A percentile compares a stretch with the other conserved stretches of the same genome.
phyloP scores from a whole-genome alignment of 2,113 vertebrate genomes.

The Panurus biarmicus region DNA sequence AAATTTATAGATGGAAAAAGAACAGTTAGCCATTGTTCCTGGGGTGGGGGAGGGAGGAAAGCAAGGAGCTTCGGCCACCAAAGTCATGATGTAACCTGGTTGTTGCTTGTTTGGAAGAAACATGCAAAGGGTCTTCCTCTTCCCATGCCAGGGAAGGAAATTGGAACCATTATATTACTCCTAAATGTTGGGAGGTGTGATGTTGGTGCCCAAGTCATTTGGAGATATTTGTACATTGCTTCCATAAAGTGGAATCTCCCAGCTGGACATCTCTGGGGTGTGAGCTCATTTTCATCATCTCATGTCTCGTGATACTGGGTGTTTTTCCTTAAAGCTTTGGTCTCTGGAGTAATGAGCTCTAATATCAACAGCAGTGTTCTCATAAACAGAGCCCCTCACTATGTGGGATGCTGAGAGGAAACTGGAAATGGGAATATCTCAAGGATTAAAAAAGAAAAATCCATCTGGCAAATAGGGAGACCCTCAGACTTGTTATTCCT shows the following conservation, averaged over 20 bases:
- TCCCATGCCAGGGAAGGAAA: background rate
- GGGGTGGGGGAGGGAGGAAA: slow-evolving; percentile 22
- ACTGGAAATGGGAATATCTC: background rate
- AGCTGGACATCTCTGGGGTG: background rate
- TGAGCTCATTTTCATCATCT: background rate
- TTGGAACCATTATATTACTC: background rate
- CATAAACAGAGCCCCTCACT: background rate
- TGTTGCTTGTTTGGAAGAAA: background rate
- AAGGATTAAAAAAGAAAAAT: background rate
- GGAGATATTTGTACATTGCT: background rate
- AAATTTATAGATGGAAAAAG: slow-evolving; percentile 64
- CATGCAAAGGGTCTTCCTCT: background rate
- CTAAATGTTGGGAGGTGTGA: background rate
- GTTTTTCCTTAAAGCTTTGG: background rate
- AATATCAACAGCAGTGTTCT: background rate
- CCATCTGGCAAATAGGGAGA: background rate
- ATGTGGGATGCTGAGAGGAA: background rate
- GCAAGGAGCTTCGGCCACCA: background rate
- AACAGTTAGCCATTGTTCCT: slow-evolving; percentile 53
- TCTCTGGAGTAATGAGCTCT: background rate
- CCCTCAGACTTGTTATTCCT: rapidly evolving
- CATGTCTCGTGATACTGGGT: background rate
- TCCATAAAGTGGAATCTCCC: background rate
- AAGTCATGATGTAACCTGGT: slow-evolving; percentile 44
- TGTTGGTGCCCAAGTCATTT: background rate